Evolutionary conservation across 1,140 invertebrate species (phyloP).

Genomic region (Whitmania pigra): DNA sequence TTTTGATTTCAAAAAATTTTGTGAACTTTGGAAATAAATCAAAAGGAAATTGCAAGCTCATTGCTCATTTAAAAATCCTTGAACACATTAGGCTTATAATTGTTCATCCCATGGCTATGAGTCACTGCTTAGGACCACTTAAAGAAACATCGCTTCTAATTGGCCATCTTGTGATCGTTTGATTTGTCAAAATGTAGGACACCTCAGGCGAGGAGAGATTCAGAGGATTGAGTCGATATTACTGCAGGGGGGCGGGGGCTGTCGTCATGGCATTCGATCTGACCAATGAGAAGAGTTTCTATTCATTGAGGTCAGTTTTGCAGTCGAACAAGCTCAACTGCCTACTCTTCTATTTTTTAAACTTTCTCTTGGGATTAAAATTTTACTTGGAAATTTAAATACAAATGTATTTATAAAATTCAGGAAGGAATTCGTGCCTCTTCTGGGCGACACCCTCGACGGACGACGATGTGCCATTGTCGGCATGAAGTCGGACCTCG

Average conservation of each 20-base stretch:
- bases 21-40: too few relatives aligned
- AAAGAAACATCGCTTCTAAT: not conserved
- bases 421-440: conserved; percentile 38
- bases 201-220: conserved; percentile 85
- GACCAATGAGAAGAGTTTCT: conserved; percentile 31
- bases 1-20: too few relatives aligned
- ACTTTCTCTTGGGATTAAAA: too few relatives aligned
- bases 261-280: conserved; percentile 40
- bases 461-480: conserved; percentile 38
- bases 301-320: conserved; percentile 28
- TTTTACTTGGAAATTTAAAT: not conserved
- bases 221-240: conserved; percentile 47
- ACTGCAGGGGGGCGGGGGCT: conserved; percentile 39
- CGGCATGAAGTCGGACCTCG: conserved; percentile 39
- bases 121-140: not conserved
- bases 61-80: too few relatives aligned
- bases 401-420: not conserved
- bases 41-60: too few relatives aligned
- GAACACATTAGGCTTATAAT: not conserved
- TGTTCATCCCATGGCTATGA: not conserved
- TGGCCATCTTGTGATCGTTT: conserved; percentile 4
- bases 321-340: not conserved
- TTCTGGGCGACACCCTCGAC: conserved; percentile 35
- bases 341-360: too few relatives aligned
- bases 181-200: conserved; percentile 51